These are phyloP conservation scores for Baccha elongata DNA, from an alignment of 2,888 invertebrate species.

Conservation along the genomic window DNA sequence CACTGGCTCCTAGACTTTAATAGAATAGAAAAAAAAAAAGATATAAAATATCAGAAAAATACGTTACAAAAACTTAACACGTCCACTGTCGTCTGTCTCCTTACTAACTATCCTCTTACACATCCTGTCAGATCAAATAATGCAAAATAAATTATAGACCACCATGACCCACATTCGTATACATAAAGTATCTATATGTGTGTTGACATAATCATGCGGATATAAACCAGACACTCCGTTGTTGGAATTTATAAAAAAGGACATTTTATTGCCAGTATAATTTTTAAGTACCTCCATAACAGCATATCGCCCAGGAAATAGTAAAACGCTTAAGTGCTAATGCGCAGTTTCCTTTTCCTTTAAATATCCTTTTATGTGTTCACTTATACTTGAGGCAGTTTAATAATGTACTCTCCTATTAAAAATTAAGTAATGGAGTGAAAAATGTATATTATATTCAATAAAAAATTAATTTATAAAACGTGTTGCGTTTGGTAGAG, in stretches of 20 bases:
- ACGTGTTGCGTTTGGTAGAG: constrained; percentile 5
- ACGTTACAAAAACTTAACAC: neutral
- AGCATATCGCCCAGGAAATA: constrained; percentile 15
- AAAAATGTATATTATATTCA: constrained; percentile 8
- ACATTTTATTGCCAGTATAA: constrained; percentile 47
- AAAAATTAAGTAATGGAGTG: constrained; percentile 29
- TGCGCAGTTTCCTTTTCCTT: constrained; percentile 19
- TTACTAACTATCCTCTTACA: constrained; percentile 9
- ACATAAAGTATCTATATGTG: neutral
- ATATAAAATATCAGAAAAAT: too few relatives aligned
- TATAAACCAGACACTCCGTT: constrained; percentile 31
- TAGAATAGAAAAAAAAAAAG: too few relatives aligned
- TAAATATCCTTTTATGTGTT: constrained; percentile 27
- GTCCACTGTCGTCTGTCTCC: neutral
- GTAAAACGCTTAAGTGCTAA: constrained; percentile 37
- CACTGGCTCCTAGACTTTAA: too few relatives aligned
- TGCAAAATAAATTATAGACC: constrained; percentile 20
- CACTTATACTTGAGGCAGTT: constrained; percentile 2
- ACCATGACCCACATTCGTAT: constrained; percentile 27
- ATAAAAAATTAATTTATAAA: constrained; percentile 3
- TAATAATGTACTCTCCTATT: constrained; percentile 3
- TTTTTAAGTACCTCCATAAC: constrained; percentile 30
- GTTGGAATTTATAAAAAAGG: constrained; percentile 16
- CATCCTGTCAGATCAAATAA: constrained; percentile 24
- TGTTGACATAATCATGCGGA: constrained; percentile 31